A percentile compares a stretch with the other conserved stretches of the same genome.
Conservation (phyloP, 2,888 invertebrate genomes). For the Ormyrus pomaceus region DNA sequence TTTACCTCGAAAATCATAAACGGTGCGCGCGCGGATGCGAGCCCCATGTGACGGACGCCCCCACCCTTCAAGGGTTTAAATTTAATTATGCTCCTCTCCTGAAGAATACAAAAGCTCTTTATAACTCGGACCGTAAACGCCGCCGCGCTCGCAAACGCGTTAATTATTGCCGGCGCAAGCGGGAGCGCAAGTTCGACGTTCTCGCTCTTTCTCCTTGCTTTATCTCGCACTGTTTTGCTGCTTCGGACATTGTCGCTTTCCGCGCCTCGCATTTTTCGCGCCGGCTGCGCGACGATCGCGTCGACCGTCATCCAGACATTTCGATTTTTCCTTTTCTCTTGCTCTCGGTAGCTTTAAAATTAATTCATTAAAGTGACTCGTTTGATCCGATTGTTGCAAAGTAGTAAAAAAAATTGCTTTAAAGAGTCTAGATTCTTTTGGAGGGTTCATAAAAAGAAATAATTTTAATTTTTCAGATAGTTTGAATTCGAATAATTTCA, state of each 20-base stretch:
- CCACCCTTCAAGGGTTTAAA: slow-evolving; percentile 56
- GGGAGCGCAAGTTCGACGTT: slow-evolving; percentile 31
- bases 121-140: slow-evolving; percentile 58
- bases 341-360: too few species aligned
- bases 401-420: too few species aligned
- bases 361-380: too few species aligned
- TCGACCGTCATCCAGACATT: background rate
- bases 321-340: slow-evolving; percentile 7
- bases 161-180: slow-evolving; percentile 59
- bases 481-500: too few species aligned
- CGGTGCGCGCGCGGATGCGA: background rate
- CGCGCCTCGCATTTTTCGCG: slow-evolving; percentile 31
- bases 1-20: slow-evolving; percentile 50
- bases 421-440: too few species aligned
- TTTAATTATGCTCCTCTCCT: slow-evolving; percentile 60
- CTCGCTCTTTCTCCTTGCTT: background rate
- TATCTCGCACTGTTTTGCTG: background rate
- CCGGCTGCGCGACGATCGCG: slow-evolving; percentile 18
- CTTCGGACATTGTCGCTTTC: background rate
- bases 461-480: too few species aligned
- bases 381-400: too few species aligned
- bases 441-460: too few species aligned
- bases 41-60: slow-evolving; percentile 22
- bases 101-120: slow-evolving; percentile 62
- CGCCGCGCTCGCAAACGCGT: slow-evolving; percentile 59